Percentiles rank a stretch among this genome's conserved stretches.
Conservation (phyloP, 1,140 invertebrate species). For the Pogonomyrmex californicus region DNA sequence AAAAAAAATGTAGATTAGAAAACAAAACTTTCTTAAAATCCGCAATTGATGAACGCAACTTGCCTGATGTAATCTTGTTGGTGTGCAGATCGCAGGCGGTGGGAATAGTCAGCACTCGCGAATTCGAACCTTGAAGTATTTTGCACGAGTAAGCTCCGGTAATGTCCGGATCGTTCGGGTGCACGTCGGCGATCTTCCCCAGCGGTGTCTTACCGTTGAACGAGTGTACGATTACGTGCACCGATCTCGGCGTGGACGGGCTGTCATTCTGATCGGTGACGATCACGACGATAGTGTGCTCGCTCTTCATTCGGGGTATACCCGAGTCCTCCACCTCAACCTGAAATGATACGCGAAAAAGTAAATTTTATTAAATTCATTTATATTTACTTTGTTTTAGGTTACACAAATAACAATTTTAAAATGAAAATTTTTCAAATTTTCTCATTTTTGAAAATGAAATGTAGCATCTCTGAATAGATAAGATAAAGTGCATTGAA, state of each 20-base stretch:
- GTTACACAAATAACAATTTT: neutral
- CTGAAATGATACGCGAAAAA: conserved; percentile 73
- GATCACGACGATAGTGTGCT: conserved; percentile 92
- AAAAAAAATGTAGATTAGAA: neutral
- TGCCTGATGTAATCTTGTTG: conserved; percentile 89
- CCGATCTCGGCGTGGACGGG: conserved; percentile 94
- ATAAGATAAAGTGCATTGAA: neutral
- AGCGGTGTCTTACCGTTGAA: conserved; percentile 91
- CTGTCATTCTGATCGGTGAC: conserved; percentile 97
- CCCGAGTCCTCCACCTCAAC: conserved; percentile 97
- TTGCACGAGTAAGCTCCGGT: conserved; percentile 95
- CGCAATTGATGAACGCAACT: conserved; percentile 60
- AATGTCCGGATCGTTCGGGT: conserved; percentile 96
- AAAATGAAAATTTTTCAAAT: neutral
- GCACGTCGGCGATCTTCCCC: conserved; percentile 95
- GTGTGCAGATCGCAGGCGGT: conserved; percentile 93
- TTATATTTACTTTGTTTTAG: neutral
- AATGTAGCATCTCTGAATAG: neutral
- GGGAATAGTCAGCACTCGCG: conserved; percentile 91
- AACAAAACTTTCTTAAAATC: neutral
- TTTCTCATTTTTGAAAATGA: neutral
- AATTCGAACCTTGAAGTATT: conserved; percentile 89
- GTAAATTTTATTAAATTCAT: neutral
- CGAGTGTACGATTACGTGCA: conserved; percentile 93
- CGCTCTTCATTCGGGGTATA: conserved; percentile 92